A percentile compares a stretch with the other conserved stretches of the same genome.
Conservation (phyloP, 2,797 vertebrate genomes). For the Chiloscyllium punctatum region DNA sequence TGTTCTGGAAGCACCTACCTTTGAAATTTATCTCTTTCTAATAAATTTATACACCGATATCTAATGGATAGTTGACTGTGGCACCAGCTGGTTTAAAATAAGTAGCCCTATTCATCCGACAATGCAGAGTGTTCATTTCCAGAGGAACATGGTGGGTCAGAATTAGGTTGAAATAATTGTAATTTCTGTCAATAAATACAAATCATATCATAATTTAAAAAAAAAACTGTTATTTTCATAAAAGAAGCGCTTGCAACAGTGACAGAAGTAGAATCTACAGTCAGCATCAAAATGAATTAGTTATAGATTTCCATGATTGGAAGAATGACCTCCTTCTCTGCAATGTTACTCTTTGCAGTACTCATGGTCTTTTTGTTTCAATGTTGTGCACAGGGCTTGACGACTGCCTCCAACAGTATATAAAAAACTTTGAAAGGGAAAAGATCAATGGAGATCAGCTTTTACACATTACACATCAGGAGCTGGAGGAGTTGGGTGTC, state of each 20-base stretch:
- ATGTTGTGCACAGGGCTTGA: slow-evolving; percentile 64
- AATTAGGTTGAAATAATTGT: not conserved
- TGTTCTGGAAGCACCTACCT: not conserved
- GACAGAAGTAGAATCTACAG: not conserved
- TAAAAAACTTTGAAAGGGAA: slow-evolving; percentile 82
- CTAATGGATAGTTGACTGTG: not conserved
- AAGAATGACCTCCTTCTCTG: not conserved
- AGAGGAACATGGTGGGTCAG: not conserved
- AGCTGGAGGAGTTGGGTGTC: slow-evolving; percentile 80
- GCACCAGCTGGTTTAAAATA: not conserved
- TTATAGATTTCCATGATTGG: not conserved
- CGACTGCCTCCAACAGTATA: slow-evolving; percentile 82
- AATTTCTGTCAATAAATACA: not conserved
- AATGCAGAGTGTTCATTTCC: not conserved
- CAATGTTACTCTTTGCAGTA: not conserved
- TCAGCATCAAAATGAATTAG: not conserved
- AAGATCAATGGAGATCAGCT: slow-evolving; percentile 81
- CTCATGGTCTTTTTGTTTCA: slow-evolving; percentile 33
- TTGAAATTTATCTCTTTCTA: not conserved
- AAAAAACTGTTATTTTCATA: not conserved
- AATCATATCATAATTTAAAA: not conserved
- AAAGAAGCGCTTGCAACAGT: not conserved
- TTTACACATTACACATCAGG: slow-evolving; percentile 81
- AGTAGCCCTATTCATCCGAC: no score
- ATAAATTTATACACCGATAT: not conserved